These are phyloP conservation scores for Odocoileus virginianus DNA, from an alignment of 2,113 vertebrate species.

Conservation along the genomic window DNA sequence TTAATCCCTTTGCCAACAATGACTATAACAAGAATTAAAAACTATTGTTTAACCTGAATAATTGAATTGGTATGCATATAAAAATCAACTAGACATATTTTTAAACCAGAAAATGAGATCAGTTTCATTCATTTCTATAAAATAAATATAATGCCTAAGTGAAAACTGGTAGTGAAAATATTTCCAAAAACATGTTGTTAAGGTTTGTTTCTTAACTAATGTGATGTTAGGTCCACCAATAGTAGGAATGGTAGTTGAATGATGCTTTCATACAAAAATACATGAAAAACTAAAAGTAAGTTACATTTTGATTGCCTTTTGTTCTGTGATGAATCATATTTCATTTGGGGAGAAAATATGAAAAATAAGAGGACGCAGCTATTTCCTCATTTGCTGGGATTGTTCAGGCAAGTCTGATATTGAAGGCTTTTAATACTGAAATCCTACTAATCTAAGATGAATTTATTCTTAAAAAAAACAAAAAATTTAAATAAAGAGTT, in stretches of 20 bases:
- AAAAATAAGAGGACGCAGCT: constrained; percentile 42
- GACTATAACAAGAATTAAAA: background rate
- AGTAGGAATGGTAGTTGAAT: background rate
- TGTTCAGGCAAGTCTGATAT: background rate
- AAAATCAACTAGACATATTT: constrained; percentile 19
- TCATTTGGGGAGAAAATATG: background rate
- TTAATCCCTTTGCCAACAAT: background rate
- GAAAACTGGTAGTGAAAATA: background rate
- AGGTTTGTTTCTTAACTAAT: background rate
- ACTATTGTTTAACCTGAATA: background rate
- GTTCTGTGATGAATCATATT: background rate
- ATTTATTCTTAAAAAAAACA: constrained; percentile 9
- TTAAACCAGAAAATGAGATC: constrained; percentile 27
- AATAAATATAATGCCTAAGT: background rate
- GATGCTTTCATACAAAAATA: constrained; percentile 25
- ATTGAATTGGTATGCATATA: background rate
- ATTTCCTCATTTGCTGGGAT: constrained; percentile 41
- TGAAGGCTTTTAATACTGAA: background rate
- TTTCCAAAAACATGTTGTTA: background rate
- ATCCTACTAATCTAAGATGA: background rate
- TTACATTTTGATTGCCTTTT: constrained; percentile 34
- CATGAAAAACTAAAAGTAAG: constrained; percentile 15
- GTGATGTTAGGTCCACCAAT: background rate
- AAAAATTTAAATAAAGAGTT: constrained; percentile 19
- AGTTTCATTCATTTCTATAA: constrained; percentile 22